Evolutionary conservation across 2,113 vertebrate genomes (phyloP), one percentile per base, ranked within the genome.

Genomic region (Helogale parvula): DNA sequence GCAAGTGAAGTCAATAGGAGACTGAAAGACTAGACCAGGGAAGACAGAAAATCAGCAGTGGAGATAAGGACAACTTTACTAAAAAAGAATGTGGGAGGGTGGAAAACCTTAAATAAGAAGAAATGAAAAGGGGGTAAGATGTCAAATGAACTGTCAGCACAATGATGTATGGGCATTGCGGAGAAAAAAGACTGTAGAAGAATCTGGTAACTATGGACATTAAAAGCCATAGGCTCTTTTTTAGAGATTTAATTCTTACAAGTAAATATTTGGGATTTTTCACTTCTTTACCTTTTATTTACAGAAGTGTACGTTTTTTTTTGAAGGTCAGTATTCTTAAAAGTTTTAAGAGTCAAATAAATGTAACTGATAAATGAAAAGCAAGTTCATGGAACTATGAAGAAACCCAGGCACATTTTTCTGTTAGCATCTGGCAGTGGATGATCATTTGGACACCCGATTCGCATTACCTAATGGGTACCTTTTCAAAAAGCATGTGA

Each of bases 321-420:
- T 71, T 38, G 69, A 92, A 72, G 33, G 35, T 92, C 38, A 79
- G 13, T 74, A 54, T 91, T 88, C 1, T 60, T 88, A 47, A 86
- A 25, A 23, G 7, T 21, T 94, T 88, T 74, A 29, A 87, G 82
- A 93, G 41, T 89, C 79, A 97, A 86, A 72, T 89, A 89, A 90
- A 35, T 91, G 5, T 54, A 35, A 52, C 31, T 95, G 77, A 41
- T 77, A 81, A 87, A 82, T 54, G 9, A 96, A 92, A 27, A 86
- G 21, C 23, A 79, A 90, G 11, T 74, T 23, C 7, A 1, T 35
- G 35, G 31, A 31, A 9, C 23, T 35, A 0, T 72, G 60, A 87
- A 88, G 25, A 90, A 93, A 76, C 23, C 35, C 63, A 77, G 23
- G 45, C 14, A 16, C 12, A 27, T 87, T 97, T 89, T 88, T 86